phyloP scores from a whole-genome alignment of 2,888 invertebrate species.

The Euplexia lucipara region DNA sequence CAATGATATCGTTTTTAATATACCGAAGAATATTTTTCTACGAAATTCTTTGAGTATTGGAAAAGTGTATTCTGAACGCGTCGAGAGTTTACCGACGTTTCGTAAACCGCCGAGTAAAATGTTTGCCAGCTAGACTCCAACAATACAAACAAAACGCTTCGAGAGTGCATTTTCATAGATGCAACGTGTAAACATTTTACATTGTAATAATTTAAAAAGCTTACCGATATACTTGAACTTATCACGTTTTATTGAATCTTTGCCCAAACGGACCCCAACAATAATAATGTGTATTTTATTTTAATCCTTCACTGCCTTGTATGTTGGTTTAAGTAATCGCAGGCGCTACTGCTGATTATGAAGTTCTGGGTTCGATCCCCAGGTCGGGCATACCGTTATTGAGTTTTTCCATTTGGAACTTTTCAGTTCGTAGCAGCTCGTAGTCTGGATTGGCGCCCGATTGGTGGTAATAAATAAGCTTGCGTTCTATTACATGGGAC shows the following conservation, averaged over 20 bases:
- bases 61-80: slow-evolving; percentile 63
- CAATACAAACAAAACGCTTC: slow-evolving; percentile 74
- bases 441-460: too few species aligned
- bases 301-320: too few species aligned
- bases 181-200: slow-evolving; percentile 62
- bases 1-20: slow-evolving; percentile 34
- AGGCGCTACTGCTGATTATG: too few species aligned
- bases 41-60: slow-evolving; percentile 46
- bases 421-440: too few species aligned
- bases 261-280: neutral
- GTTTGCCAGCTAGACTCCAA: slow-evolving; percentile 70
- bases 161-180: slow-evolving; percentile 70
- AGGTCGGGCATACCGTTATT: too few species aligned
- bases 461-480: too few species aligned
- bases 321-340: too few species aligned
- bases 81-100: slow-evolving; percentile 65
- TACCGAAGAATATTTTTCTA: slow-evolving; percentile 58
- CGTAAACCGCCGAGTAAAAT: slow-evolving; percentile 70
- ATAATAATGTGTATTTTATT: too few species aligned
- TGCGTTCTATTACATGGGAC: too few species aligned
- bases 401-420: too few species aligned
- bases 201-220: slow-evolving; percentile 58
- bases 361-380: too few species aligned
- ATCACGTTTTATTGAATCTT: slow-evolving; percentile 1
- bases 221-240: slow-evolving; percentile 23